Evolutionary conservation across 2,888 invertebrate genomes (phyloP).

Genomic region (Acrobeloides nanus): DNA sequence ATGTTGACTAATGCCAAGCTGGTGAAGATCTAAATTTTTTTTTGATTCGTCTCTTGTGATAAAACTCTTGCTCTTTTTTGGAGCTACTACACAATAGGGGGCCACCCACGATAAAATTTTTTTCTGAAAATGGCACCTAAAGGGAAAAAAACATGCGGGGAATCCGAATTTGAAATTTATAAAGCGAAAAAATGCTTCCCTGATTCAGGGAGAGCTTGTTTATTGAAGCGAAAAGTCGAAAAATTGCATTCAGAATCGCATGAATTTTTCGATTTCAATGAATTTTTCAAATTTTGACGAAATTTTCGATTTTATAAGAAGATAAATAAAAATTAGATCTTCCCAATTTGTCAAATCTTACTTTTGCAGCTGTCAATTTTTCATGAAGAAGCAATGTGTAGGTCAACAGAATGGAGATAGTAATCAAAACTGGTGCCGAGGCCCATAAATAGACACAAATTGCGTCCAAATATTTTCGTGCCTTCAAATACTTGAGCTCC

Average conservation of each 20-base stretch:
- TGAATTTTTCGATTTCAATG: too few relatives aligned
- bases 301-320: background rate
- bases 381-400: slow-evolving; percentile 62
- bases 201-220: too few relatives aligned
- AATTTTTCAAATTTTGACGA: too few relatives aligned
- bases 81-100: too few relatives aligned
- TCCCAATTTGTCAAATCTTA: slow-evolving; percentile 54
- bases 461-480: slow-evolving; percentile 89
- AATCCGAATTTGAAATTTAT: too few relatives aligned
- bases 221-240: too few relatives aligned
- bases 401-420: slow-evolving; percentile 57
- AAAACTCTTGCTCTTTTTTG: background rate
- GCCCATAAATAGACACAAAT: slow-evolving; percentile 98
- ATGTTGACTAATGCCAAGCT: slow-evolving; percentile 88
- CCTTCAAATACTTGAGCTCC: slow-evolving; percentile 52
- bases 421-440: slow-evolving; percentile 76
- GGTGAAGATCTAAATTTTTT: slow-evolving; percentile 73
- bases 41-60: background rate
- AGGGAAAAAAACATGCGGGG: too few relatives aligned
- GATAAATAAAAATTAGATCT: slow-evolving; percentile 1
- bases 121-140: too few relatives aligned
- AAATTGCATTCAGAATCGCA: too few relatives aligned
- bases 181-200: too few relatives aligned
- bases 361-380: slow-evolving; percentile 75
- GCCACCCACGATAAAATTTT: too few relatives aligned